A percentile compares a stretch with the other conserved stretches of the same genome.
Evolutionary conservation across 2,113 vertebrate species (phyloP).

Genomic region (Danio rerio): GRCz12tu NC_133179.1:8413001-8413500

Average conservation of each 20-base stretch:
- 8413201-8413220: neutral
- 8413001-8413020: too few relatives aligned
- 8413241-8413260: neutral
- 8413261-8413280: neutral
- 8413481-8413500: conserved; percentile 5
- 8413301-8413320: neutral
- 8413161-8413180: neutral
- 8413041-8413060: too few relatives aligned
- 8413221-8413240: neutral
- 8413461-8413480: conserved; percentile 15
- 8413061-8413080: too few relatives aligned
- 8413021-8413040: too few relatives aligned
- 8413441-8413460: neutral
- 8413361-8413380: conserved; percentile 22
- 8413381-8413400: conserved; percentile 2
- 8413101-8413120: too few relatives aligned
- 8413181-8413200: neutral
- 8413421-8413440: conserved; percentile 14
- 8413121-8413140: too few relatives aligned
- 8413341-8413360: conserved; percentile 16
- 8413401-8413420: neutral
- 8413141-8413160: neutral
- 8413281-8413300: neutral
- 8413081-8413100: too few relatives aligned
- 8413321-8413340: conserved; percentile 2